Evolutionary conservation across 2,113 vertebrate species (phyloP), one percentile per base, ranked within the genome.

Genomic region (Pterocles burchelli): DNA sequence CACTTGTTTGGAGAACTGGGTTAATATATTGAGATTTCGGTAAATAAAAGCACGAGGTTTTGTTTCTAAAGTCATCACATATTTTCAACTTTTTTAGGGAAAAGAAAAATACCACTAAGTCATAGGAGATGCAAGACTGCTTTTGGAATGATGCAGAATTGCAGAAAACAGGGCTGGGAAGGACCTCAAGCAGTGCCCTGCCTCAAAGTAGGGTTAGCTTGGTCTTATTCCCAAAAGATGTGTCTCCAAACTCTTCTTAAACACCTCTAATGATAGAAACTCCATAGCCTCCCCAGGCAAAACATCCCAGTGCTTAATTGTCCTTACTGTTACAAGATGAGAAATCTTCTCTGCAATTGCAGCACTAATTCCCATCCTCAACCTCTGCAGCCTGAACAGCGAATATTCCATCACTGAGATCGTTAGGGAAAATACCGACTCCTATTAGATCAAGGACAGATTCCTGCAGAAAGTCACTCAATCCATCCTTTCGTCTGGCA

Each of bases 401-500:
- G 15, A 89, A 81, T 90, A 78, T 95, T 96, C 94, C 86, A 89
- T 95, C 96, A 92, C 81, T 74, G 17, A 18, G 72, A 74, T 89
- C 38, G 4, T 93, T 90, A 90, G 61, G 79, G 94, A 92, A 93
- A 96, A 95, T 18, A 92, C 95, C 6, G 33, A 48, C 76, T 93
- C 34, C 61, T 89, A 10, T 89, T 90, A 93, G 75, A 92, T 31
- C 48, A 67, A 78, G 94, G 94, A 90, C 88, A 72, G 76, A 95
- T 89, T 95, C 89, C 80, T 81, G 65, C 89, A 89, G 68, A 81
- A 95, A 96, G 72, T 43, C 83, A 86, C 86, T 92, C 90, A 70
- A 95, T 97, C 94, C 94, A 92, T 95, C 91, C 80, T 95, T 89
- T 34, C 2, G 0, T 54, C 58, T 92, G 96, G 95, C 94, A 97